Evolutionary conservation across 2,888 invertebrate species (phyloP).

Genomic region (Lycocerus yunnanus): DNA sequence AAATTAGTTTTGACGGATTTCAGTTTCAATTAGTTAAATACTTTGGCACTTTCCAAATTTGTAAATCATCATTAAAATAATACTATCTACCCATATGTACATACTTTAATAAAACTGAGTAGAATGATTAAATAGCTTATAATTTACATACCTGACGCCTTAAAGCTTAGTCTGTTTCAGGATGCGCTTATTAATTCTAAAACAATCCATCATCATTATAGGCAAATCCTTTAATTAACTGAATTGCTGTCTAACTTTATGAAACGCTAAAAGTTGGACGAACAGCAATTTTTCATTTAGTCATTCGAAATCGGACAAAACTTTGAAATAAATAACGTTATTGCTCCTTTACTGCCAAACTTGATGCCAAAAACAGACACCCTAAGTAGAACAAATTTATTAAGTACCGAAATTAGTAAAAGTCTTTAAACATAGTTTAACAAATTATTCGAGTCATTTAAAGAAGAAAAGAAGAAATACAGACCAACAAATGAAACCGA

Average conservation of each 20-base stretch:
- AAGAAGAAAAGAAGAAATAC: neutral
- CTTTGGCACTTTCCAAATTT: neutral
- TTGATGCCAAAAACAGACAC: neutral
- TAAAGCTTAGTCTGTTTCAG: slow-evolving; percentile 28
- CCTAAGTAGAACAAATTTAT: neutral
- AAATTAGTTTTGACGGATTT: neutral
- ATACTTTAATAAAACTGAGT: slow-evolving; percentile 16
- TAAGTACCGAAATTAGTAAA: neutral
- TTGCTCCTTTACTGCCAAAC: neutral
- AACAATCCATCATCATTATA: slow-evolving; percentile 50
- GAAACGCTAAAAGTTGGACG: slow-evolving; percentile 42
- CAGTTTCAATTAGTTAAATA: neutral
- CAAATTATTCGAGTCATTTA: neutral
- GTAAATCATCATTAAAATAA: neutral
- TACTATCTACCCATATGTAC: neutral
- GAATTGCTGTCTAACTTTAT: slow-evolving; percentile 47
- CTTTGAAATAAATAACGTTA: slow-evolving; percentile 11
- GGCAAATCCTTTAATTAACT: slow-evolving; percentile 49
- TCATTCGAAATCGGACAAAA: slow-evolving; percentile 20
- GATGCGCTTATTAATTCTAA: slow-evolving; percentile 45
- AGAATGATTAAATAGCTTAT: slow-evolving; percentile 19
- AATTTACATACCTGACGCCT: slow-evolving; percentile 17
- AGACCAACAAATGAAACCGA: neutral
- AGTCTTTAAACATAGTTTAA: neutral
- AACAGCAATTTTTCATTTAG: slow-evolving; percentile 40